Evolutionary conservation across 2,113 vertebrate species (phyloP), one percentile per base, ranked within the genome.

Genomic region (Erythrolamprus reginae): DNA sequence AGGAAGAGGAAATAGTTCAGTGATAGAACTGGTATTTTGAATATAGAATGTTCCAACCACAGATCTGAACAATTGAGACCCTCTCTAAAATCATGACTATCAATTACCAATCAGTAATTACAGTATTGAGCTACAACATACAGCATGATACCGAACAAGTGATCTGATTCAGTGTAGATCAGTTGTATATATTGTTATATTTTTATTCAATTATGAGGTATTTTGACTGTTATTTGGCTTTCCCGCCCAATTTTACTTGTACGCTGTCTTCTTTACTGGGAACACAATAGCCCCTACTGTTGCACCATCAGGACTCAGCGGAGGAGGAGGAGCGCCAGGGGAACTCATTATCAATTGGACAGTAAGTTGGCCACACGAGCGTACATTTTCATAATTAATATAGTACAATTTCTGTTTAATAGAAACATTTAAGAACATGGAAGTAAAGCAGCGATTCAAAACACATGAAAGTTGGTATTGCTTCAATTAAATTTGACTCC

Each of bases 261-360:
- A 33, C 90, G n/a, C 8, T 93, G 86, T 90, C 58, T 86, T 23
- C 93, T 82, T 87, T 52, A 56, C 33, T 3, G 28, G 86, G 89
- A 55, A 70, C 86, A 70, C 1, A 24, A 56, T 95, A 99, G 99
- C 98, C 90, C 99, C 99, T 0, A 98, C 98, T 0, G 98, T 99
- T 95, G 99, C 98, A 89, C 99, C 99, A 2, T 99, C 98, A 5
- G 99, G 98, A 94, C 98, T 99, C 26, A 96, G 97, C 10, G 99
- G 99, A 87, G 99, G 99, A 21, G 99, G 99, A 70, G 99, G 99
- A 48, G 98, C 98, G 93, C 98, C 96, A 5, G 97, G 98, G 21
- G 99, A 99, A 89, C 98, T 99, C 93, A 98, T 98, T 38, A 97
- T 99, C 90, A 98, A 97, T 93, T 99, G 99, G 99, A 99, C 98